Conservation (phyloP, 2,888 invertebrate genomes). For the Hirtodrosophila confusa region DNA sequence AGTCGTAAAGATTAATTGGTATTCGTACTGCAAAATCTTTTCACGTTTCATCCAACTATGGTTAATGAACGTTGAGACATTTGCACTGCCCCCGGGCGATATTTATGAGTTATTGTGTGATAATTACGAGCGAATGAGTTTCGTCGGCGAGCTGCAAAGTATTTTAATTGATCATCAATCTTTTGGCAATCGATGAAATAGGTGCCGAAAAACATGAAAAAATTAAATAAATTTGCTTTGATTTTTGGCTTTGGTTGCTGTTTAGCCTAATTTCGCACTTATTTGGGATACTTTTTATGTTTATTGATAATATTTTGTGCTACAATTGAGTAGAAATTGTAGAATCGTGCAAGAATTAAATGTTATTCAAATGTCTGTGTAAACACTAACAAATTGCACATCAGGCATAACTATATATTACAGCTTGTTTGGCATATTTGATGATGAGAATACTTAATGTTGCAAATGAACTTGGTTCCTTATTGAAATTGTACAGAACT, state of each 20-base stretch:
- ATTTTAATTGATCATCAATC: constrained; percentile 79
- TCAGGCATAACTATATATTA: neutral
- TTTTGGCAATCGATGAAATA: constrained; percentile 26
- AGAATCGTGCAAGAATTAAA: neutral
- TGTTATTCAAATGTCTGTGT: neutral
- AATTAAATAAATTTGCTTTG: constrained; percentile 39
- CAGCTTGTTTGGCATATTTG: neutral
- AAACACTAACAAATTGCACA: no score
- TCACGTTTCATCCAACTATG: constrained; percentile 19
- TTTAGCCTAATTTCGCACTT: constrained; percentile 63
- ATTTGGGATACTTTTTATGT: constrained; percentile 12
- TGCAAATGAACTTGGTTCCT: neutral
- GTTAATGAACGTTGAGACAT: constrained; percentile 24
- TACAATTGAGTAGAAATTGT: constrained; percentile 2
- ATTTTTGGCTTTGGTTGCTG: constrained; percentile 43
- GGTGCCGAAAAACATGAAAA: constrained; percentile 27
- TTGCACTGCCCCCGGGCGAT: constrained; percentile 24
- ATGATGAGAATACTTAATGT: no score
- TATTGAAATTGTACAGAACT: constrained; percentile 18
- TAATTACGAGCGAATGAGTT: constrained; percentile 64
- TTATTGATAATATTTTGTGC: constrained; percentile 40
- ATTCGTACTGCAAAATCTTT: constrained; percentile 23
- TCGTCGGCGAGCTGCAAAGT: constrained; percentile 34
- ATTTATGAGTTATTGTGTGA: constrained; percentile 65
- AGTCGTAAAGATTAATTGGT: no score